A percentile compares a stretch with the other conserved stretches of the same genome.
These are phyloP conservation scores for Ephestia elutella DNA, from an alignment of 1,140 invertebrate species.

Conservation along the genomic window DNA sequence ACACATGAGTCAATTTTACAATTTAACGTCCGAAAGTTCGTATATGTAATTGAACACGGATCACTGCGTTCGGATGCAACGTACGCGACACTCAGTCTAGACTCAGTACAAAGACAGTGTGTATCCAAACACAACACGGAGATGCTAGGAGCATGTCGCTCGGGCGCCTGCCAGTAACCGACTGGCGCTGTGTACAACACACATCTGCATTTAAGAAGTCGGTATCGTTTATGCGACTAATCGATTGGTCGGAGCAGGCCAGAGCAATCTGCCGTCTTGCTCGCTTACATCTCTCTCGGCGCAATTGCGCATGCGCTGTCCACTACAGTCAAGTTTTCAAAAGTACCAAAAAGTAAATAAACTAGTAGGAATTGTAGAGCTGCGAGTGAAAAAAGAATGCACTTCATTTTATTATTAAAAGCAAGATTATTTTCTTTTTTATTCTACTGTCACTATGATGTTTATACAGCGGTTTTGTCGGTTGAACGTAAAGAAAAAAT, in stretches of 20 bases:
- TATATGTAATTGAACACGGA: neutral
- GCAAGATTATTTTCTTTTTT: too few relatives aligned
- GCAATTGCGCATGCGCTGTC: slow-evolving; percentile 48
- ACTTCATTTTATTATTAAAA: too few relatives aligned
- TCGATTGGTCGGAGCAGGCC: slow-evolving; percentile 70
- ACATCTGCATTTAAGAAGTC: slow-evolving; percentile 74
- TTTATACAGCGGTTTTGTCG: neutral
- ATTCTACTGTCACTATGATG: neutral
- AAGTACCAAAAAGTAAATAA: slow-evolving; percentile 70
- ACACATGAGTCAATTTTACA: neutral
- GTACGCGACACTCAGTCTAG: slow-evolving; percentile 28
- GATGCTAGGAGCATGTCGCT: slow-evolving; percentile 43
- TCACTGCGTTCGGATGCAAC: slow-evolving; percentile 21
- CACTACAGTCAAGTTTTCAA: slow-evolving; percentile 45
- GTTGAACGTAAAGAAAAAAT: neutral
- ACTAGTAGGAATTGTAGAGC: slow-evolving; percentile 47
- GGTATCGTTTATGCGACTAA: slow-evolving; percentile 73
- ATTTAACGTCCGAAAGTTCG: neutral
- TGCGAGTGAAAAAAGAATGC: neutral
- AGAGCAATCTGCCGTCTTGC: slow-evolving; percentile 53
- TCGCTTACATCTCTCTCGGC: slow-evolving; percentile 48
- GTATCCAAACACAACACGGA: slow-evolving; percentile 27
- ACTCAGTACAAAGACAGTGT: slow-evolving; percentile 56
- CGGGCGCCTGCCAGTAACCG: slow-evolving; percentile 50
- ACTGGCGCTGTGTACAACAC: slow-evolving; percentile 69